Base-by-base conservation (phyloP, 2,113 vertebrate species). In the Chlorodrepanis virens region DNA sequence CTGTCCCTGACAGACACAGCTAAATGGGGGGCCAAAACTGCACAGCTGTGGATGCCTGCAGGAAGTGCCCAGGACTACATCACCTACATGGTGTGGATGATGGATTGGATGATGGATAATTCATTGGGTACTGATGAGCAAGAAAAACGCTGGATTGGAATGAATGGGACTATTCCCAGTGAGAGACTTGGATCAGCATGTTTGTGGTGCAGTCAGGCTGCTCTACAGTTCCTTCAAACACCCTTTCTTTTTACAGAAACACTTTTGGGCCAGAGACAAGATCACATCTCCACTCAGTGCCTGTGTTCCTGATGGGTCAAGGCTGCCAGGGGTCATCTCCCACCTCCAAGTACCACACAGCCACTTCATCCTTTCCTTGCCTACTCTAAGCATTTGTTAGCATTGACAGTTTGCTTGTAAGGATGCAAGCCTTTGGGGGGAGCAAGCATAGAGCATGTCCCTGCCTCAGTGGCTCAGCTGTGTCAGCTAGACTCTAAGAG, bases 341-440 rank as follows among this genome's bases (percentile, higher is more conserved):
- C 3, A 3, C 37, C 61, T 50, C 71, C 1, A 0, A 83, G 39
- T 9, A 0, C 56, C 19, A 5, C 12, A 28, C 60, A 78, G 87
- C 35, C 11, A 0, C 6, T 21, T 45, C 59, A 91, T 79, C 70
- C 54, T 90, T 83, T 67, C 71, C 79, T 94, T 77, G 59, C 71
- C 63, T 93, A 18, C 79, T 82, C 75, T 54, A 42, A 72, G 87
- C 9, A 14, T 89, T 94, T 83, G 79, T 83, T 42, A 83, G 74
- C 75, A 52, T n/a, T 5, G 5, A 87, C 69, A 90, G 42, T 27
- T 67, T 77, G 54, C 37, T 78, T 6, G 0, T 39, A 31, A 60
- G 60, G 86, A 70, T 11, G 12, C 0, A 2, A 83, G 50, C 21
- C 27, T 63, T 69, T 0, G 0, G 1, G 54, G 8, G 60, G 27